Base-by-base conservation (phyloP, 2,888 invertebrate genomes). In the Scaptomyza reducta region DNA sequence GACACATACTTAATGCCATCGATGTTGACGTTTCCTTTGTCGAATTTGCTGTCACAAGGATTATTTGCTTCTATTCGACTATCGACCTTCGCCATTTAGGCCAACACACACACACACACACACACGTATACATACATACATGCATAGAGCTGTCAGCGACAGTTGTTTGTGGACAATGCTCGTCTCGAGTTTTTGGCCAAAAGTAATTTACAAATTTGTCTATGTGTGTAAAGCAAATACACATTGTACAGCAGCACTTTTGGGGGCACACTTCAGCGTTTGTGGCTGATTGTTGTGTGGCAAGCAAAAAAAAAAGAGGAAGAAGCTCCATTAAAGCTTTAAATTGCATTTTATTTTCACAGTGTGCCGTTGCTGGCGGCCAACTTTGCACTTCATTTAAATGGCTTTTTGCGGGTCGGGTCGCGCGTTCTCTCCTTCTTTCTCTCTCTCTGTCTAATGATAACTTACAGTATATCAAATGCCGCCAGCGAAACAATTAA, bases 401-500 rank as follows among this genome's bases (percentile, higher is more conserved):
- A 70, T 79, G 79, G 70, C 77, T 85, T 65, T 57, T 49, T 35
- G 33, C 33, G 42, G 18, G 5, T 40, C 9, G 16, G 14, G 13
- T 35, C n/a, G 22, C 22, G 22, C 31, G 1, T 1, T 9, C 31
- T 31, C 22, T 9, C 7, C 9, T 1, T 9, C 31, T 31, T 2
- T 35, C 11, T 11, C 41, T 14, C 27, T 11, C 6, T n/a, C 27
- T 18, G 14, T 13, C 18, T 29, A 63, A 38, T 50, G 55, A 50
- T 63, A 49, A 49, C 40, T 47, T 35, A 63, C 63, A 77, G 66
- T 53, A 63, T 66, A 77, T 68, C 77, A 82, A 85, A 64, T 79
- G 66, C 79, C 70, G 62, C 40, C 68, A 67, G 77, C 86, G n/a
- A 66, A 70, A 77, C 75, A 82, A 79, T 85, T 82, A 69, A 75